Conservation (phyloP, 2,888 invertebrate species). For the Acleris laterana region DNA sequence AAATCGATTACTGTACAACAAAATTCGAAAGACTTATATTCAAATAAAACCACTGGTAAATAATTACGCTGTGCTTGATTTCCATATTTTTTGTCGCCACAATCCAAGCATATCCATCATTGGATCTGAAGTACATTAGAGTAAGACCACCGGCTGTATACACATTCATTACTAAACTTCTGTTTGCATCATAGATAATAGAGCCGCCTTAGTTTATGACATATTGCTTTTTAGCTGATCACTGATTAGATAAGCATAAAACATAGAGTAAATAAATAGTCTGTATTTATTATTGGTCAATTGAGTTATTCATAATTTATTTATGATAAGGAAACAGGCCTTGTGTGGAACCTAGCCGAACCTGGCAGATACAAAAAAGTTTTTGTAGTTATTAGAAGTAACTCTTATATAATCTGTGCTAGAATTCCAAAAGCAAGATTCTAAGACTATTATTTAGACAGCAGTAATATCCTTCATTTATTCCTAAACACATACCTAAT, state of each 20-base stretch:
- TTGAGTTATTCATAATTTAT: not conserved
- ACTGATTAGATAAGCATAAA: slow-evolving; percentile 5
- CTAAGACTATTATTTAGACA: too few species aligned
- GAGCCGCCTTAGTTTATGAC: slow-evolving; percentile 8
- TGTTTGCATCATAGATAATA: slow-evolving; percentile 8
- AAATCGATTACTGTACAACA: too few species aligned
- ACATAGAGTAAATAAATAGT: not conserved
- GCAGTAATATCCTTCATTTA: too few species aligned
- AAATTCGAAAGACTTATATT: not conserved
- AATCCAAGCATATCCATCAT: slow-evolving; percentile 6
- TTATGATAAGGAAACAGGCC: too few species aligned
- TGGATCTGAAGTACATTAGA: slow-evolving; percentile 2
- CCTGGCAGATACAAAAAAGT: too few species aligned
- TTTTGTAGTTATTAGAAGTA: too few species aligned
- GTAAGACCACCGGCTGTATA: slow-evolving; percentile 6
- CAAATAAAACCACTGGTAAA: not conserved
- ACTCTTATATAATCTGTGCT: too few species aligned
- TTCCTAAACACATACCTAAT: too few species aligned
- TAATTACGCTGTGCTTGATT: slow-evolving; percentile 1
- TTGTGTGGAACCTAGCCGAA: too few species aligned
- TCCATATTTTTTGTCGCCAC: slow-evolving; percentile 6
- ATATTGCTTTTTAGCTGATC: slow-evolving; percentile 17
- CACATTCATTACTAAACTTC: slow-evolving; percentile 9
- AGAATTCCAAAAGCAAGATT: too few species aligned
- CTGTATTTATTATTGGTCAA: slow-evolving; percentile 1